These are phyloP conservation scores for Phrixothrix hirtus DNA, from an alignment of 2,888 invertebrate genomes.

Conservation along the genomic window DNA sequence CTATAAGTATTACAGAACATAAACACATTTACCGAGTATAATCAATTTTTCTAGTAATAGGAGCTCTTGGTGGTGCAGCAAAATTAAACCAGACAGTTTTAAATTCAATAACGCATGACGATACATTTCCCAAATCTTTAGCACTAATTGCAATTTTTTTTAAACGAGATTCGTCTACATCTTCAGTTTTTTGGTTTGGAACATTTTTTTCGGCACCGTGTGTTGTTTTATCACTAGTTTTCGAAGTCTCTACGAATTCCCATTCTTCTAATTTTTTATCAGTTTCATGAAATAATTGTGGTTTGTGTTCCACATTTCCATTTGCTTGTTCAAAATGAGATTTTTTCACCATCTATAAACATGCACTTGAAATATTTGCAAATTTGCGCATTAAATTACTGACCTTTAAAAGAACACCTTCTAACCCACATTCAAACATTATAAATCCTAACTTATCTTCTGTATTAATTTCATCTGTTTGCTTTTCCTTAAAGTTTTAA, in stretches of 20 bases:
- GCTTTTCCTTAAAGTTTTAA: slow-evolving; percentile 7
- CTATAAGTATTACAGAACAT: too few species aligned
- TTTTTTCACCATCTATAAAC: slow-evolving; percentile 65
- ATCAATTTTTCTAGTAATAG: slow-evolving; percentile 92
- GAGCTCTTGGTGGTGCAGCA: slow-evolving; percentile 93
- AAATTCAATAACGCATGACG: slow-evolving; percentile 86
- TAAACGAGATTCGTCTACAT: not conserved
- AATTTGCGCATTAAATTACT: too few species aligned
- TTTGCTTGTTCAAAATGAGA: slow-evolving; percentile 71
- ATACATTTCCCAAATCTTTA: slow-evolving; percentile 74
- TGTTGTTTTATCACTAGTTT: not conserved
- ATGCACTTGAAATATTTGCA: too few species aligned
- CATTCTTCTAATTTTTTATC: slow-evolving; percentile 6
- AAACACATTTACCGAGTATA: slow-evolving; percentile 81
- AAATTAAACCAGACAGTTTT: slow-evolving; percentile 96
- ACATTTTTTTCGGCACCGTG: not conserved
- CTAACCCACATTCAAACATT: slow-evolving; percentile 95
- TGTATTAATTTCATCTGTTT: slow-evolving; percentile 58
- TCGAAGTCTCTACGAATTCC: not conserved
- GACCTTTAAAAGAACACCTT: slow-evolving; percentile 84
- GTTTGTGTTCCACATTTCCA: slow-evolving; percentile 11
- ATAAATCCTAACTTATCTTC: slow-evolving; percentile 83
- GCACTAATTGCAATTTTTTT: slow-evolving; percentile 45
- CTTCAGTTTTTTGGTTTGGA: slow-evolving; percentile 24
- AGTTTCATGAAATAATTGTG: slow-evolving; percentile 10